Percentiles rank a stretch among this genome's conserved stretches.
Evolutionary conservation across 53 echinoderm and acorn worm genomes (phyloP).

Genomic region (Hippasteria phrygiana): DNA sequence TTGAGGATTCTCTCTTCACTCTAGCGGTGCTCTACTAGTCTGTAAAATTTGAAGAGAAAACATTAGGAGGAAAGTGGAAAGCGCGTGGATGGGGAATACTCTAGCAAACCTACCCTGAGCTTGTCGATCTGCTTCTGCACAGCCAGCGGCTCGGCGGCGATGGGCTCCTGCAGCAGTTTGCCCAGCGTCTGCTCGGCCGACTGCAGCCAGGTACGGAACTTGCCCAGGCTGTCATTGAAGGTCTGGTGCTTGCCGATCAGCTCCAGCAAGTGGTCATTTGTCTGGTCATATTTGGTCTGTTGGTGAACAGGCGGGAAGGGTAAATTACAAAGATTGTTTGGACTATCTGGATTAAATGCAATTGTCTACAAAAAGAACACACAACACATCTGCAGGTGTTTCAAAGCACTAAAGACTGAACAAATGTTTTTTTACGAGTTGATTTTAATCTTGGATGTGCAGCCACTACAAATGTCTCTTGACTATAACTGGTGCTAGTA

Average conservation of each 20-base stretch:
- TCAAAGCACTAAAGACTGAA: no score
- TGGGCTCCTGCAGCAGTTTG: slow-evolving; percentile 86
- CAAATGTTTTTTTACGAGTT: no score
- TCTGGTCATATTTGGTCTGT: slow-evolving; percentile 66
- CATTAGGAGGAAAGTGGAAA: not conserved
- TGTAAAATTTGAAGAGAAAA: not conserved
- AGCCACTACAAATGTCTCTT: no score
- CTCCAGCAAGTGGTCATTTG: slow-evolving; percentile 70
- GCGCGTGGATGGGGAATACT: not conserved
- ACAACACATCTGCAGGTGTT: no score
- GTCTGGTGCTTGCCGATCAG: slow-evolving; percentile 88
- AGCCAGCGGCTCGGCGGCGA: slow-evolving; percentile 88
- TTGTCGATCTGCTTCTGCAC: slow-evolving; percentile 95
- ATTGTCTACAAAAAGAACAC: no score
- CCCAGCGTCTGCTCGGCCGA: slow-evolving; percentile 85
- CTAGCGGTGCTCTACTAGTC: no score
- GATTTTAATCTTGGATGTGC: no score
- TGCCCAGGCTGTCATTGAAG: slow-evolving; percentile 82
- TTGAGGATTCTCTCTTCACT: no score
- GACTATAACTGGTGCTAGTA: no score
- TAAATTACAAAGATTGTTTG: no score
- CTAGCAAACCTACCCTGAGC: slow-evolving; percentile 81
- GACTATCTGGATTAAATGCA: no score
- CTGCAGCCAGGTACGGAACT: slow-evolving; percentile 82
- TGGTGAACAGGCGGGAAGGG: not conserved